Percentiles rank a stretch among this genome's conserved stretches.
Conservation (phyloP, 2,797 vertebrate species). For the Myripristis murdjan region DNA sequence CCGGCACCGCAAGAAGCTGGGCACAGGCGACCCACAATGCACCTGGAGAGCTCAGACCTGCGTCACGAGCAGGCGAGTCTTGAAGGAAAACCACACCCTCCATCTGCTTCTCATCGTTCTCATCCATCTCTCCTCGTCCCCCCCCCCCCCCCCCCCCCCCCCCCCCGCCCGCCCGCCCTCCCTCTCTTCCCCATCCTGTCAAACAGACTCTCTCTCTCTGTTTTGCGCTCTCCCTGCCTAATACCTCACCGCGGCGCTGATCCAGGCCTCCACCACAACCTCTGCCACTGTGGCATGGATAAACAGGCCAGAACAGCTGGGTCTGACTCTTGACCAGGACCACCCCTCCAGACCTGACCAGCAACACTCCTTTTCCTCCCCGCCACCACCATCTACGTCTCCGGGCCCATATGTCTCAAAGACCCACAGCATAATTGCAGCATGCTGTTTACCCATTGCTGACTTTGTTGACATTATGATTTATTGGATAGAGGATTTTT, state of each 20-base stretch:
- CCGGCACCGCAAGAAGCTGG: conserved; percentile 54
- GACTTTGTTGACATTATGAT: conserved; percentile 60
- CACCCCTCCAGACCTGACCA: conserved; percentile 78
- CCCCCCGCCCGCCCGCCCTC: too few species aligned
- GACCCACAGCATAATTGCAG: neutral
- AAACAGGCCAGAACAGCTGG: conserved; percentile 78
- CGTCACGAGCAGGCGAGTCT: conserved; percentile 73
- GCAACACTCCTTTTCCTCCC: conserved; percentile 52
- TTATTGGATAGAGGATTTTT: conserved; percentile 40
- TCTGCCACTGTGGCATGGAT: conserved; percentile 69
- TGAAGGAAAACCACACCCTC: conserved; percentile 51
- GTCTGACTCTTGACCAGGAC: conserved; percentile 71
- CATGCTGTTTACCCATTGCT: conserved; percentile 32
- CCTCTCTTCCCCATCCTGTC: too few species aligned
- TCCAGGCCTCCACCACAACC: conserved; percentile 67
- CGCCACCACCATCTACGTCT: conserved; percentile 17
- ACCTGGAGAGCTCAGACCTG: conserved; percentile 77
- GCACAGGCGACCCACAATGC: conserved; percentile 76
- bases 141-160: conserved; percentile 16
- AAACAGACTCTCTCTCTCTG: conserved; percentile 52
- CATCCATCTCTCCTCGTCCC: conserved; percentile 68
- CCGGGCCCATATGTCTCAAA: conserved; percentile 49
- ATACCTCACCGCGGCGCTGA: conserved; percentile 65
- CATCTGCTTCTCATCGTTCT: conserved; percentile 83
- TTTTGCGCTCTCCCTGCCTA: conserved; percentile 46